Evolutionary conservation across 2,113 vertebrate species (phyloP).

Genomic region (Lagopus muta): DNA sequence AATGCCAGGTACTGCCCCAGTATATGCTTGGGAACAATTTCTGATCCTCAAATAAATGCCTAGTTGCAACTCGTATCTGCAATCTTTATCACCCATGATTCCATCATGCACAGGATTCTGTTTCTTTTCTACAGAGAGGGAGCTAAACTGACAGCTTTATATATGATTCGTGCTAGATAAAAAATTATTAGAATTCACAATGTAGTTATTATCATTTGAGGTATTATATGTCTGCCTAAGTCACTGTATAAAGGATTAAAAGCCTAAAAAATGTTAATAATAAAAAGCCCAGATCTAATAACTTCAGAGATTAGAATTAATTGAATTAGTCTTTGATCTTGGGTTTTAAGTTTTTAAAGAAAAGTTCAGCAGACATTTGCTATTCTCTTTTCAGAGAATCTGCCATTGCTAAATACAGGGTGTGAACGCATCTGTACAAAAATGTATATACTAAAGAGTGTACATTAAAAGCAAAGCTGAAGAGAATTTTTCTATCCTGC

Average conservation of each 20-base stretch:
- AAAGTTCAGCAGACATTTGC: conserved; percentile 42
- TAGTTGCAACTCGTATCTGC: conserved; percentile 14
- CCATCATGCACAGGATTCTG: not conserved
- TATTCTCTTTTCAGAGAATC: not conserved
- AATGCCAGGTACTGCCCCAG: not conserved
- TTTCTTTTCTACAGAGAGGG: conserved; percentile 27
- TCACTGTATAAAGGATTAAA: conserved; percentile 69
- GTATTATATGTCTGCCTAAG: conserved; percentile 43
- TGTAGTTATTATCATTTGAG: conserved; percentile 54
- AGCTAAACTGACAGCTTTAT: conserved; percentile 60
- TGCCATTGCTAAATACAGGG: not conserved
- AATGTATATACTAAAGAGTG: not conserved
- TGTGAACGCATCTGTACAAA: not conserved
- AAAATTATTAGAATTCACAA: conserved; percentile 56
- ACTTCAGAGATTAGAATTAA: conserved; percentile 72
- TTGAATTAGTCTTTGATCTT: conserved; percentile 76
- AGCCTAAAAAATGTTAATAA: conserved; percentile 66
- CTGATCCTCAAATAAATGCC: conserved; percentile 29
- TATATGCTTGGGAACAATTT: conserved; percentile 20
- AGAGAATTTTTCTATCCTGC: not conserved
- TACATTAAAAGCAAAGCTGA: not conserved
- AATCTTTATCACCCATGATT: conserved; percentile 19
- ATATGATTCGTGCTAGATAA: conserved; percentile 60
- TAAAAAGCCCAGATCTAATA: conserved; percentile 63
- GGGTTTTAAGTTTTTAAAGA: conserved; percentile 51